Conservation (phyloP, 2,888 invertebrate species). For the Ligdia adustata region DNA sequence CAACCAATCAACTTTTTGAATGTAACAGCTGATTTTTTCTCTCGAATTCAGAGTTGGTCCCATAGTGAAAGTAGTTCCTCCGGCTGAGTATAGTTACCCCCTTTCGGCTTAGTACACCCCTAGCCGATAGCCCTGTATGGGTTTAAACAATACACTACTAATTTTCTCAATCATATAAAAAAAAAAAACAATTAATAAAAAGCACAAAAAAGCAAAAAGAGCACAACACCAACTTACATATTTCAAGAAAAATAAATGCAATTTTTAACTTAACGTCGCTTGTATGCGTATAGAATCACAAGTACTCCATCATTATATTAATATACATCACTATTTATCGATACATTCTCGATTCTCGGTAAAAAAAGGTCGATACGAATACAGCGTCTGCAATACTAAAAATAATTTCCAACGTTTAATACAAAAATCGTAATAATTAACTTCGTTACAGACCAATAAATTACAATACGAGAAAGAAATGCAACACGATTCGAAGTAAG, state of each 20-base stretch:
- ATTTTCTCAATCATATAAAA: too few species aligned
- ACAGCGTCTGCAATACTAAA: conserved; percentile 71
- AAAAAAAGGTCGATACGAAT: conserved; percentile 57
- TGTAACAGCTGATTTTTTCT: too few species aligned
- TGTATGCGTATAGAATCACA: conserved; percentile 31
- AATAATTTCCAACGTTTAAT: conserved; percentile 84
- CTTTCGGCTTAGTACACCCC: too few species aligned
- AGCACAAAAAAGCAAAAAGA: neutral
- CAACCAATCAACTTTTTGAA: too few species aligned
- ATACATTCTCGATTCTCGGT: conserved; percentile 62
- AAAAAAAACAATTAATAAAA: neutral
- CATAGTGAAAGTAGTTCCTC: too few species aligned
- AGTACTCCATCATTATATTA: conserved; percentile 39
- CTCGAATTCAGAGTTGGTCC: too few species aligned
- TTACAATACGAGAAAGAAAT: conserved; percentile 83
- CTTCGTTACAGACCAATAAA: conserved; percentile 84
- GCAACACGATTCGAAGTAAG: conserved; percentile 63
- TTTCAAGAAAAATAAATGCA: conserved; percentile 15
- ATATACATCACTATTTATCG: conserved; percentile 42
- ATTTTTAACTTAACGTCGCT: conserved; percentile 1
- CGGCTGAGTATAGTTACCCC: too few species aligned
- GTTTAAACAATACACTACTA: too few species aligned
- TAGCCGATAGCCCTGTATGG: too few species aligned
- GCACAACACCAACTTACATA: conserved; percentile 1
- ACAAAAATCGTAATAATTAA: conserved; percentile 84